Conservation (phyloP, 2,888 invertebrate genomes). For the Brachynemurus nebulosus region DNA sequence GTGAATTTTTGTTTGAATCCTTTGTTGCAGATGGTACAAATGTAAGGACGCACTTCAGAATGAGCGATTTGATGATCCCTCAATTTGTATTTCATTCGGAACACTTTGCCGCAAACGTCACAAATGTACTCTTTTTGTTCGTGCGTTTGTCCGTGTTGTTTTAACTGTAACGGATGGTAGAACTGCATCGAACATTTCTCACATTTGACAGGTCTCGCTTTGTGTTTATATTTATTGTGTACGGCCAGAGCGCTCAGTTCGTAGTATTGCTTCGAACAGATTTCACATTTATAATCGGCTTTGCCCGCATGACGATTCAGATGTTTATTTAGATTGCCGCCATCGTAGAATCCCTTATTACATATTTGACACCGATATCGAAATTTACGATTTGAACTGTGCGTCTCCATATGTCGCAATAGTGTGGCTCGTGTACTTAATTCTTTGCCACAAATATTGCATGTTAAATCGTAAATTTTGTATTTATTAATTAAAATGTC, state of each 20-base stretch:
- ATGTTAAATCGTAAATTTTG: background rate
- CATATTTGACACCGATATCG: slow-evolving; percentile 33
- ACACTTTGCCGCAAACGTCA: background rate
- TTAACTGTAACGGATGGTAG: background rate
- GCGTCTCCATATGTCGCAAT: slow-evolving; percentile 5
- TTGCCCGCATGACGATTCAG: slow-evolving; percentile 29
- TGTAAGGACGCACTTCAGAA: background rate
- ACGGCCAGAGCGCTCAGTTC: slow-evolving; percentile 5
- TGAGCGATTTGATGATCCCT: background rate
- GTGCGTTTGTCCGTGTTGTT: background rate
- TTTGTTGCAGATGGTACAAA: slow-evolving; percentile 1
- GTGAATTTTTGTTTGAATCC: slow-evolving; percentile 1
- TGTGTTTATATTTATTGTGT: slow-evolving; percentile 4
- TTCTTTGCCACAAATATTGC: slow-evolving; percentile 4
- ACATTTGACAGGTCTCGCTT: background rate
- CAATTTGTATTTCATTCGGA: background rate
- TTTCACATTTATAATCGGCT: slow-evolving; percentile 1
- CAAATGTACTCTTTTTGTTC: background rate
- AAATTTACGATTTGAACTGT: slow-evolving; percentile 2
- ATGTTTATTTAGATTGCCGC: slow-evolving; percentile 34
- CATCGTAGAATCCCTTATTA: slow-evolving; percentile 34
- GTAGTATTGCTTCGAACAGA: slow-evolving; percentile 7
- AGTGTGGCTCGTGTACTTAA: slow-evolving; percentile 1
- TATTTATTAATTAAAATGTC: background rate
- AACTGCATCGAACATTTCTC: background rate